Conservation (phyloP, 2,113 vertebrate species). For the Pachycephala philippinensis region DNA sequence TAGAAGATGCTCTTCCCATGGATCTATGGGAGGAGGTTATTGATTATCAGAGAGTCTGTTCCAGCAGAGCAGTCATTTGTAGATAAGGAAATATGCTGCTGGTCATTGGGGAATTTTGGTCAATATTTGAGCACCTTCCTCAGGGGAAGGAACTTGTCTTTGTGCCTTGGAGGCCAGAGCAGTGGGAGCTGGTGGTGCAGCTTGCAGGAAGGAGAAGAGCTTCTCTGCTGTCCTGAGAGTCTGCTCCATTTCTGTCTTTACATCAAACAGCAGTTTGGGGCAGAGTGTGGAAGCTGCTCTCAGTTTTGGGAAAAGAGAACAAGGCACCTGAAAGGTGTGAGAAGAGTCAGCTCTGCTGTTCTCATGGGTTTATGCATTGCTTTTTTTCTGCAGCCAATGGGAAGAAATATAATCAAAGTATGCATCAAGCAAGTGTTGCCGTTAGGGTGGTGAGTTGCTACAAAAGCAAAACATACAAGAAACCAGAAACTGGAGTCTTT, state of each 20-base stretch:
- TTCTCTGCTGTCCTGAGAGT: neutral
- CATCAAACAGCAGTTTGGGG: neutral
- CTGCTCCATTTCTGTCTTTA: neutral
- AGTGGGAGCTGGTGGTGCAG: neutral
- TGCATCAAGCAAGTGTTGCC: neutral
- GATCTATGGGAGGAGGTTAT: neutral
- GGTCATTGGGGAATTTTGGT: neutral
- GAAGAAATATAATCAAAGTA: neutral
- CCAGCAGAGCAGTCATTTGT: neutral
- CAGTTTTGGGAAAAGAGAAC: neutral
- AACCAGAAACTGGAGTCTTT: neutral
- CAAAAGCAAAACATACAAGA: neutral
- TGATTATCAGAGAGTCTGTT: neutral
- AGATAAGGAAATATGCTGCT: neutral
- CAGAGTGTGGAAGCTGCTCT: neutral
- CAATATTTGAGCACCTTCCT: neutral
- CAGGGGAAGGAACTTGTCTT: neutral
- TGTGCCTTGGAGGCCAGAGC: neutral
- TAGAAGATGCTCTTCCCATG: neutral
- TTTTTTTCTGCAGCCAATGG: neutral
- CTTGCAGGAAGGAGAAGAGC: neutral
- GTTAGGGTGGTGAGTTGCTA: neutral
- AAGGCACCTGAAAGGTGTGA: neutral
- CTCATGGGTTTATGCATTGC: rapidly evolving
- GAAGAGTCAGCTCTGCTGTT: neutral